phyloP scores from a whole-genome alignment of 2,888 invertebrate species.

The Macropis europaea region DNA sequence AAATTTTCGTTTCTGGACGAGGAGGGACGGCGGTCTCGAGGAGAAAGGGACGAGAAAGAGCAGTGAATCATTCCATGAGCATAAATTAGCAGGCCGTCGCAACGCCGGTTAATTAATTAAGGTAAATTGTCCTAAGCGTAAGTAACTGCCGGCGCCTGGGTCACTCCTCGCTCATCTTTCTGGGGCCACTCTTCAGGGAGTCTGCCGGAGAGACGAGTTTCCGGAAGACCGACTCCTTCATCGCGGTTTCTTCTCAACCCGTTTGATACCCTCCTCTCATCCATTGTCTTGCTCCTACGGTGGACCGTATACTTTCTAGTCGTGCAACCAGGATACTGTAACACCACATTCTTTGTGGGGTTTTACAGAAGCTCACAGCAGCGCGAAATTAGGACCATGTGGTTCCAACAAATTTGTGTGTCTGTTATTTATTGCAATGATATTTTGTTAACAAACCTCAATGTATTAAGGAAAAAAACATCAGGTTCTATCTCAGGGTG shows the following conservation, averaged over 20 bases:
- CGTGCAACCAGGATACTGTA: too few relatives aligned
- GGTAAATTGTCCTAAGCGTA: conserved; percentile 77
- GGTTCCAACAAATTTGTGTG: too few relatives aligned
- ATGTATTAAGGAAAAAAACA: too few relatives aligned
- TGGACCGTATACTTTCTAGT: background rate
- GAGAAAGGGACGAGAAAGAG: conserved; percentile 44
- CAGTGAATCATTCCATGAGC: conserved; percentile 76
- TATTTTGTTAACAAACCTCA: too few relatives aligned
- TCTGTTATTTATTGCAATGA: too few relatives aligned
- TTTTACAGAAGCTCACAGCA: too few relatives aligned
- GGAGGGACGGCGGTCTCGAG: background rate
- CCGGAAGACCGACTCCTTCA: conserved; percentile 28
- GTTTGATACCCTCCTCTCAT: conserved; percentile 25
- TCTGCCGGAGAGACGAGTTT: conserved; percentile 51
- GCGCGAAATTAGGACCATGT: too few relatives aligned
- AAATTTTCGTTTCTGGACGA: conserved; percentile 41
- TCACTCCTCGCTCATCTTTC: conserved; percentile 32
- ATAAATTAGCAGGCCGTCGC: conserved; percentile 76
- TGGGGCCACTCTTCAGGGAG: conserved; percentile 41
- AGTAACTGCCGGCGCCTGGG: conserved; percentile 73
- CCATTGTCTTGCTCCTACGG: conserved; percentile 17
- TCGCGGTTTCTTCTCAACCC: conserved; percentile 30
- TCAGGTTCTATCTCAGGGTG: too few relatives aligned
- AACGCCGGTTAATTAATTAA: conserved; percentile 78
- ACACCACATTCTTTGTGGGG: too few relatives aligned